Base-by-base conservation (phyloP, 2,113 vertebrate species). In the Chitala chitala region DNA sequence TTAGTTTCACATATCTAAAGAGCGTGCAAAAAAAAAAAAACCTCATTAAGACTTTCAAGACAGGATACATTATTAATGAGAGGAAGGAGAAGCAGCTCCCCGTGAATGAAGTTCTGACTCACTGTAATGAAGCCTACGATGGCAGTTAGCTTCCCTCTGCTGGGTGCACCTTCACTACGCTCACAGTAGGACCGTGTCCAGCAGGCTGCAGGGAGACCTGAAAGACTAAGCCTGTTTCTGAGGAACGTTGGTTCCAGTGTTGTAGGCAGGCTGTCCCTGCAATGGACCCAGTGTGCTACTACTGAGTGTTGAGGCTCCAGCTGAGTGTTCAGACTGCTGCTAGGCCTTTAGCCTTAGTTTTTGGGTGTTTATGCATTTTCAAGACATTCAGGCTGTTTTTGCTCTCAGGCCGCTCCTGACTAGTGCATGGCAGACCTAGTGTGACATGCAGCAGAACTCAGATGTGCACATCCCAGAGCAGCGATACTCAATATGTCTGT, bases 11-110 rank as follows among this genome's bases (percentile, higher is more conserved):
- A 55, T 17, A 50, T 29, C 9, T 69, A 50, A 5, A 24, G 17
- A 66, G 38, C 33, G 5, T 56, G 13, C 10, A 71, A 24, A 58
- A 38, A 71, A 58, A 38, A 71, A 22, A 72, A 42, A 42, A 24
- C 70, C 70, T 56, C 70, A 44, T 72, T 72, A 72, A 54, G 48
- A 53, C 69, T 70, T 51, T 70, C 17, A 70, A 59, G 71, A 31
- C 55, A 20, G 4, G 22, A 72, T 40, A 72, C 26, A 72, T 72
- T 72, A 72, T 72, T 72, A 46, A 72, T 72, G 70, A 26, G 4
- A 12, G 54, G 10, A 22, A 24, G 29, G 33, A 54, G 31, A 29
- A 59, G n/a, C 15, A 38, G 22, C 24, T 71, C n/a, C 59, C 38
- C 20, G 2, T 56, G 13, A 58, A 20, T 31, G 17, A 59, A 48